Evolutionary conservation across 2,888 invertebrate species (phyloP), one percentile per base, ranked within the genome.

Genomic region (Electrophaes corylata): DNA sequence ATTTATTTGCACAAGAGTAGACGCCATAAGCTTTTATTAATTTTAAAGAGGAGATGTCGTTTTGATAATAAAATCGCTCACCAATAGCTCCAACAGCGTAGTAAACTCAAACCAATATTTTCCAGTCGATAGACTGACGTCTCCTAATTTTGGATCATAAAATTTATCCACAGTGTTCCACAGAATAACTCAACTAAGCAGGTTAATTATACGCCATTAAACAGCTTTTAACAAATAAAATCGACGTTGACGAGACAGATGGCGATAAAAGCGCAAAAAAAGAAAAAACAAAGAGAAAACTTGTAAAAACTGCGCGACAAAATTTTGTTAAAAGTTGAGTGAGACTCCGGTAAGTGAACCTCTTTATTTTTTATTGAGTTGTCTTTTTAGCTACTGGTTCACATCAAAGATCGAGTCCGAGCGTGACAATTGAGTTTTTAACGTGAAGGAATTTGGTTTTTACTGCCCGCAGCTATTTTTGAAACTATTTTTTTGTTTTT

Each of bases 211-310:
- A 65, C 67, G 51, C 62, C 69, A 76, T 76, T 71, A 66, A 73
- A 73, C 70, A 58, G 67, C 70, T 70, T 67, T 72, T 60, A 74
- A 61, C 63, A 69, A 72, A 69, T 64, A 65, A 71, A 70, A 70
- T 71, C 64, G 65, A 66, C 64, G 55, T 64, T 69, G 69, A 65
- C 65, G 65, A 61, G 64, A 65, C 67, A 51, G 55, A 46, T 64
- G 57, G 64, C 64, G 63, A 66, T 66, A 70, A 67, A 61, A 53
- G 53, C 33, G 54, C 60, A 57, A 51, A 53, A 59, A 57, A 57
- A 62, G 51, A 45, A 67, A 64, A 71, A 71, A 69, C 54, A 69
- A 67, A 70, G 67, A 67, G 65, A 60, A 53, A 66, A 66, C 58
- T 63, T 65, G 62, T 63, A 62, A 71, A 71, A 75, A 73, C 62